Evolutionary conservation across 2,888 invertebrate species (phyloP), one percentile per base, ranked within the genome.

Genomic region (Lathronympha strigana): DNA sequence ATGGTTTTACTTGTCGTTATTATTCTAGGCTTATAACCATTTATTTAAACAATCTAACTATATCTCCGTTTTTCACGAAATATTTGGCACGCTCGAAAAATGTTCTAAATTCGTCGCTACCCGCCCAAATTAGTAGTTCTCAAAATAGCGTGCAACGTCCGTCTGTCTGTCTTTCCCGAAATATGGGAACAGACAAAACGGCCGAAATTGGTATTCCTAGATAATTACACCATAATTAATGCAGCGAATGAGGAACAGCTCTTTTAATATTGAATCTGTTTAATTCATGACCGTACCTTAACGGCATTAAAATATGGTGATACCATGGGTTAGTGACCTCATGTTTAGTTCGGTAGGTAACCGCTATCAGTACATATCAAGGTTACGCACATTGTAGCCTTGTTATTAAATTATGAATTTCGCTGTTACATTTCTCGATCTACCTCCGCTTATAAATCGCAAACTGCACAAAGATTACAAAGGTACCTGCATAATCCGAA

Each of bases 241-340:
- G n/a, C 43, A 57, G 28, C 13, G 43, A 43, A 28, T n/a, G 31
- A 43, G 36, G 21, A 49, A 33, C 51, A 64, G 23, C 50, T 60
- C 9, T 45, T 45, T 43, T 19, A 60, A 60, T 36, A 49, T 43
- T 45, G 51, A 23, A 33, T 11, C 38, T 45, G 64, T 47, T 61
- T 49, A 54, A 49, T 61, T 33, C 58, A 51, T 47, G 4, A 50
- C 45, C 58, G 28, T 36, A 47, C 61, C 38, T 36, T 28, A 53
- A 45, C 64, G 47, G 23, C 50, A 60, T 66, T 61, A 61, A 60
- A 64, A 47, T 64, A 66, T 61, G 49, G 60, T 61, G 61, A 61
- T 66, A 61, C 61, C 60, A 66, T 49, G 61, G 66, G 60, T 60
- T 60, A 66, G 38, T 66, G 66, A 66, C 66, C 66, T 51, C 53